Base-by-base conservation (phyloP, 2,797 vertebrate genomes). In the Lepus oiostolus region DNA sequence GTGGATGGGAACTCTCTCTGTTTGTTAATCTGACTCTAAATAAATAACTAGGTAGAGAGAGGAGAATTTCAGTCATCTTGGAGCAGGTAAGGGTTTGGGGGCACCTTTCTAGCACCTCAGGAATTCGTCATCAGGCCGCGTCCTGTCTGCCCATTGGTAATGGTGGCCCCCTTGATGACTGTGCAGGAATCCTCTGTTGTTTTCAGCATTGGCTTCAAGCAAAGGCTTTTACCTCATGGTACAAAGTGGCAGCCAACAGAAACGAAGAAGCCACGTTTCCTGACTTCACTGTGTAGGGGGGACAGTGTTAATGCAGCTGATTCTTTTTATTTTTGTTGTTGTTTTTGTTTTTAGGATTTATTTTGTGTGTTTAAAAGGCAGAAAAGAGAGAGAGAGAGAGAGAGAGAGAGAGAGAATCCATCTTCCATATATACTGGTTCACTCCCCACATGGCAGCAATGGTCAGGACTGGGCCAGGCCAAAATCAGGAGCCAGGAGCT, bases 151-250 rank as follows among this genome's bases (percentile, higher is more conserved):
- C 67, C 22, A 4, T 85, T 38, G 62, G 54, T 88, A 65, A 42
- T 42, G n/a, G 21, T 30, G n/a, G 32, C 12, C 24, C n/a, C 32
- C 13, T 4, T 47, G 14, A n/a, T 58, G 52, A 17, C 24, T 82
- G 13, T 71, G 50, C 26, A 35, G 42, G 17, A 76, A 85, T 30
- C 17, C 50, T 93, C 70, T 58, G 4, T 81, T 85, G 47, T 87
- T 84, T 62, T 94, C 35, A 74, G 21, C 13, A 21, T 75, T 94
- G 75, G 30, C 67, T 84, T 94, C 75, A 85, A 71, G 65, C 5
- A 84, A 58, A 58, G 35, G 1, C 67, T 92, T 77, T 35, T 19
- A 35, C 21, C 16, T 54, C 47, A 28, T n/a, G 22, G 30, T n/a
- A 52, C n/a, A 86, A 50, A 70, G 62, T 42, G 22, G 50, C 28